These are phyloP conservation scores for Eidolon helvum DNA, from an alignment of 2,113 vertebrate genomes.

Conservation along the genomic window DNA sequence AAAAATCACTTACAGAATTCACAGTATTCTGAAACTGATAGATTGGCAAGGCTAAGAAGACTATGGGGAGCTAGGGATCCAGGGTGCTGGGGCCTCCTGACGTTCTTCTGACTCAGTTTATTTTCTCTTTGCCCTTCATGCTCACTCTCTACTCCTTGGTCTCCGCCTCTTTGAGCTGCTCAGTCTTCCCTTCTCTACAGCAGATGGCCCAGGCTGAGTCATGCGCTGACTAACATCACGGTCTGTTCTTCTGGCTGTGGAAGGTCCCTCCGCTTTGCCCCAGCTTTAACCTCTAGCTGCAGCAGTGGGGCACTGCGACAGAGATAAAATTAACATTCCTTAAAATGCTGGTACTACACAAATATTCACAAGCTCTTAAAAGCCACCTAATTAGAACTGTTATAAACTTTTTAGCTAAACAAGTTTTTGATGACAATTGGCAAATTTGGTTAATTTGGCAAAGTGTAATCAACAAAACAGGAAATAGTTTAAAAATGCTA, in stretches of 20 bases:
- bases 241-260: background rate
- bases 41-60: background rate
- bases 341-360: background rate
- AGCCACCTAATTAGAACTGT: conserved; percentile 12
- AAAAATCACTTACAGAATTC: background rate
- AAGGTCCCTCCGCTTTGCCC: background rate
- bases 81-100: background rate
- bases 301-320: background rate
- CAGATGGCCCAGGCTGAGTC: background rate
- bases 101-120: background rate
- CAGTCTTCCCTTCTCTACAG: background rate
- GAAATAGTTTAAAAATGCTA: conserved; percentile 24
- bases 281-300: background rate
- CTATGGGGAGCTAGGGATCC: background rate
- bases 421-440: conserved; percentile 19
- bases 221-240: background rate
- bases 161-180: background rate
- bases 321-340: conserved; percentile 16
- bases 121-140: background rate
- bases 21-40: background rate
- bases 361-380: conserved; percentile 24
- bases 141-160: background rate
- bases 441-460: conserved; percentile 24
- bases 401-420: conserved; percentile 19
- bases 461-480: conserved; percentile 33